Conservation (phyloP, 2,888 invertebrate species). For the Phortica magna region DNA sequence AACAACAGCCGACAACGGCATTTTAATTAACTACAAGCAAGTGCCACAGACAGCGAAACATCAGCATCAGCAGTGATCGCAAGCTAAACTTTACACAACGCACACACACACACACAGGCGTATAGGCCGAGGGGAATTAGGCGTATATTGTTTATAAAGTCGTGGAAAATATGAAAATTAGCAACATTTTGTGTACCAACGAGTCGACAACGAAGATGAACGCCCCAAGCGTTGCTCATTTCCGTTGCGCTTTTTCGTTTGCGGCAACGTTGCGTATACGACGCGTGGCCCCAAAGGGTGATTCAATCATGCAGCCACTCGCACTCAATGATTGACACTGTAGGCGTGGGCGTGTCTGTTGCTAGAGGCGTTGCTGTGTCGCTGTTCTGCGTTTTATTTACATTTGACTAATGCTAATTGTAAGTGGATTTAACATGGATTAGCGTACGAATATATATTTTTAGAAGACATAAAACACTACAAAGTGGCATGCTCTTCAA, state of each 20-base stretch:
- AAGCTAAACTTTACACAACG: neutral
- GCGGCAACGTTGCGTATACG: conserved; percentile 20
- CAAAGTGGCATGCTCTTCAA: conserved; percentile 25
- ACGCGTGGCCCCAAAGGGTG: neutral
- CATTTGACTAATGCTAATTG: conserved; percentile 68
- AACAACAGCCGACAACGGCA: conserved; percentile 41
- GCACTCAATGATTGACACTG: neutral
- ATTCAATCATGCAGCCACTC: conserved; percentile 38
- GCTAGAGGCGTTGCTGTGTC: neutral
- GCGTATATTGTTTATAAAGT: conserved; percentile 58
- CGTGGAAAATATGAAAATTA: conserved; percentile 63
- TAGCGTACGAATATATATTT: conserved; percentile 51
- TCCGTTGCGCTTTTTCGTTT: neutral
- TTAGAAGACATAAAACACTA: conserved; percentile 35
- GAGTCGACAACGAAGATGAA: neutral
- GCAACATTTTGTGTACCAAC: conserved; percentile 40
- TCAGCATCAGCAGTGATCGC: neutral
- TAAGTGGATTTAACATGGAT: conserved; percentile 69
- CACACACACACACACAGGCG: neutral
- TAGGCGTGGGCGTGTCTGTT: neutral
- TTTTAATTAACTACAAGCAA: conserved; percentile 61
- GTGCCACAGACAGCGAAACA: neutral
- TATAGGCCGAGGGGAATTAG: conserved; percentile 35
- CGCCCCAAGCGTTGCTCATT: neutral
- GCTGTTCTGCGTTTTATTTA: conserved; percentile 49